phyloP scores from a whole-genome alignment of 2,888 invertebrate genomes.

The Diarsia dahlii region DNA sequence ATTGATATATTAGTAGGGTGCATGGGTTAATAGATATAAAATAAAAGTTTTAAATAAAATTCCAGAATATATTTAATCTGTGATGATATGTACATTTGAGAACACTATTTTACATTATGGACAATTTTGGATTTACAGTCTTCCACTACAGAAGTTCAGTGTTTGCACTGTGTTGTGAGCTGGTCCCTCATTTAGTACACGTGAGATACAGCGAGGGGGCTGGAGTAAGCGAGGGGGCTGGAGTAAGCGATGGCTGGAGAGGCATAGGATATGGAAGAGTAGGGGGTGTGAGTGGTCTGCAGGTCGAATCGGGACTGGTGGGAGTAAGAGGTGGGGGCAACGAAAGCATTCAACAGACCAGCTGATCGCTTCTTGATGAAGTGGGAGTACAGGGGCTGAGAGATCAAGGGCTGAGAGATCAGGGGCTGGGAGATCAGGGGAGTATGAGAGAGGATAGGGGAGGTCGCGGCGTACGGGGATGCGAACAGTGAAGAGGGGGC shows the following conservation, averaged over 20 bases:
- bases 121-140: conserved; percentile 56
- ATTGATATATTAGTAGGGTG: not conserved
- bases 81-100: conserved; percentile 45
- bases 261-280: conserved; percentile 64
- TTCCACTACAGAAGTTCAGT: conserved; percentile 12
- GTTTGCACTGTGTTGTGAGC: conserved; percentile 3
- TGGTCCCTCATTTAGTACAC: conserved; percentile 40
- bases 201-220: conserved; percentile 37
- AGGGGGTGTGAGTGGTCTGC: conserved; percentile 64
- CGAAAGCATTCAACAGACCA: conserved; percentile 31
- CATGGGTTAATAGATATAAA: not conserved
- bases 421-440: conserved; percentile 70
- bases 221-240: conserved; percentile 51
- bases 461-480: not conserved
- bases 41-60: conserved; percentile 42
- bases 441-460: conserved; percentile 70
- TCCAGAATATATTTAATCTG: conserved; percentile 52
- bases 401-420: conserved; percentile 67
- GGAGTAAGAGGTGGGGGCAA: conserved; percentile 65
- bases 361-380: conserved; percentile 56
- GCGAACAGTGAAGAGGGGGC: not conserved
- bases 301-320: conserved; percentile 70
- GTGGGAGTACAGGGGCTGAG: conserved; percentile 71
- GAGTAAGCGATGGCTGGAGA: conserved; percentile 55
- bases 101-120: conserved; percentile 39